Evolutionary conservation across 2,888 invertebrate species (phyloP).

Genomic region (Tipula unca): DNA sequence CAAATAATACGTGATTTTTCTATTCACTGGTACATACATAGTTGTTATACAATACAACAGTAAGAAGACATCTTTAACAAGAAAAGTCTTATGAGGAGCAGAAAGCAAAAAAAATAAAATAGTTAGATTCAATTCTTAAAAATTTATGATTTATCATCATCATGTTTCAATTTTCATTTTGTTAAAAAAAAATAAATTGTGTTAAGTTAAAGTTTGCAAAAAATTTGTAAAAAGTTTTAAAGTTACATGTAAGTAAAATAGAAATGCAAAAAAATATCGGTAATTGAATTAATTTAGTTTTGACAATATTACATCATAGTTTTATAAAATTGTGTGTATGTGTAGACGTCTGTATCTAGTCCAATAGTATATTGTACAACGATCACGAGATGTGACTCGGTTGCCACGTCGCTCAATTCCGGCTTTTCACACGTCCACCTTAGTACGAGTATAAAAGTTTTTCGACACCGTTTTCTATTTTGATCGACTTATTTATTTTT

Average conservation of each 20-base stretch:
- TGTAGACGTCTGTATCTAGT: too few relatives aligned
- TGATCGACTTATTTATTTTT: too few relatives aligned
- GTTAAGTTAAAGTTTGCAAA: not conserved
- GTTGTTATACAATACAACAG: not conserved
- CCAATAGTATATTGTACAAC: too few relatives aligned
- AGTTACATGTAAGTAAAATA: not conserved
- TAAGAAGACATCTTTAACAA: not conserved
- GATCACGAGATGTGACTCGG: too few relatives aligned
- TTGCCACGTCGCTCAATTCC: too few relatives aligned
- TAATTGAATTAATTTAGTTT: not conserved
- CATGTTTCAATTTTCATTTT: not conserved
- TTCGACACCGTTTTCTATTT: too few relatives aligned
- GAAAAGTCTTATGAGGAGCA: not conserved
- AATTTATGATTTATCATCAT: slow-evolving; percentile 8
- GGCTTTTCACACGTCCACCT: too few relatives aligned
- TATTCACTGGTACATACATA: not conserved
- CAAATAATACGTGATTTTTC: not conserved
- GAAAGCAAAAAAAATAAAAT: not conserved
- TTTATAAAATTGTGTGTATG: not conserved
- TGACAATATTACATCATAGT: not conserved
- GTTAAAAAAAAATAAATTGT: not conserved
- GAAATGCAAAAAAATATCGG: not conserved
- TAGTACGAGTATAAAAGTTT: too few relatives aligned
- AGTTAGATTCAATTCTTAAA: not conserved
- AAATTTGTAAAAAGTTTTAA: not conserved